Conservation (phyloP, 2,888 invertebrate species). For the Drosophila atroscutellata region DNA sequence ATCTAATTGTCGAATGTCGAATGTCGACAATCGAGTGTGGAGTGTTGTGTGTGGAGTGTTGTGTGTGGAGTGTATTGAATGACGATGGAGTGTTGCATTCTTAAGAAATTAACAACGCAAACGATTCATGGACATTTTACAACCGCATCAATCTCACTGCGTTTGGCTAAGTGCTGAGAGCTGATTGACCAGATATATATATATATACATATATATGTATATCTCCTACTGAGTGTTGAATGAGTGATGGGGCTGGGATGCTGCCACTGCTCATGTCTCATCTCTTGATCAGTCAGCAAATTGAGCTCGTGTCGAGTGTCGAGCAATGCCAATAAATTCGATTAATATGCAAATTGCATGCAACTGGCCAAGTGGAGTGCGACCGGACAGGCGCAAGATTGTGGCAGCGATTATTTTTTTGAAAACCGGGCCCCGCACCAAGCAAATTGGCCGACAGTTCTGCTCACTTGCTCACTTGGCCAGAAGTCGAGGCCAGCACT, state of each 20-base stretch:
- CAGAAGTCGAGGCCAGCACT: conserved; percentile 17
- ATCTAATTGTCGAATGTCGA: conserved; percentile 4
- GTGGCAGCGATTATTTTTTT: background rate
- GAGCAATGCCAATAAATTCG: conserved; percentile 59
- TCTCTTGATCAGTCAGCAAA: conserved; percentile 1
- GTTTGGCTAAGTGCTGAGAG: conserved; percentile 67
- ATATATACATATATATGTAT: background rate
- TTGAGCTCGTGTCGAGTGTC: conserved; percentile 43
- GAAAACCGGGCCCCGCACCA: conserved; percentile 1
- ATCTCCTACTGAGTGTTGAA: conserved; percentile 17
- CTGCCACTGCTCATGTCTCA: conserved; percentile 10
- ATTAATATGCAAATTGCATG: conserved; percentile 71
- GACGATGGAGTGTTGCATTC: background rate
- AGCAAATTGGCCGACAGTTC: conserved; percentile 24
- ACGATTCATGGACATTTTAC: conserved; percentile 43
- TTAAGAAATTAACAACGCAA: background rate
- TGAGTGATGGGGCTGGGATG: conserved; percentile 45
- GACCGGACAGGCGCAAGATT: background rate
- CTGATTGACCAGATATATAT: conserved; percentile 38
- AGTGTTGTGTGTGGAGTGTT: background rate
- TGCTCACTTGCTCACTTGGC: conserved; percentile 41
- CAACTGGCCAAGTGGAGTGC: conserved; percentile 29
- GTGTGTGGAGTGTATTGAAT: conserved; percentile 4
- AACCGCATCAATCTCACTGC: conserved; percentile 64
- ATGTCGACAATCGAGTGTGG: background rate